phyloP scores from a whole-genome alignment of 2,888 invertebrate species.

The Andrena trimmerana region DNA sequence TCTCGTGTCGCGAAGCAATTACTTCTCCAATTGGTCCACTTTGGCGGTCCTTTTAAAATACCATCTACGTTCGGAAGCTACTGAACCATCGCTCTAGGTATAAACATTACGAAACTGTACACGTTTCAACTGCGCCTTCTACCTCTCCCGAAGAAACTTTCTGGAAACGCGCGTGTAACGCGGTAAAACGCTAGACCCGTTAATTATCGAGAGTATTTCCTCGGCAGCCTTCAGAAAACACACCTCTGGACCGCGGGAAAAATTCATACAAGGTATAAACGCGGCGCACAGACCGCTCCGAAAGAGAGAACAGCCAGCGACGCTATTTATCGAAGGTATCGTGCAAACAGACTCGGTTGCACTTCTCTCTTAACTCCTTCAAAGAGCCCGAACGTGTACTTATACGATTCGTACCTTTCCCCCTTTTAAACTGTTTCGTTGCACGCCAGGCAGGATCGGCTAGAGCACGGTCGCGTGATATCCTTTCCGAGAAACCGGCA shows the following conservation, averaged over 20 bases:
- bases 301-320: neutral
- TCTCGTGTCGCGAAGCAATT: too few relatives aligned
- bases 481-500: slow-evolving; percentile 39
- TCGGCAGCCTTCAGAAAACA: neutral
- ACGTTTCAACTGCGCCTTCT: neutral
- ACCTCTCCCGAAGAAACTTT: neutral
- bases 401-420: slow-evolving; percentile 18
- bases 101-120: neutral
- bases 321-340: slow-evolving; percentile 18
- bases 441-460: slow-evolving; percentile 23
- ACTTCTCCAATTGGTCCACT: too few relatives aligned
- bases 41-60: too few relatives aligned
- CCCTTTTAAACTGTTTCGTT: slow-evolving; percentile 8
- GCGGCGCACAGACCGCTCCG: neutral
- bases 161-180: slow-evolving; percentile 6
- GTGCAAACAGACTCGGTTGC: neutral
- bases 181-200: neutral
- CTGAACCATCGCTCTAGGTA: neutral
- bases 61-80: too few relatives aligned
- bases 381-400: slow-evolving; percentile 22
- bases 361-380: slow-evolving; percentile 11
- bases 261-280: slow-evolving; percentile 5
- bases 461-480: slow-evolving; percentile 42
- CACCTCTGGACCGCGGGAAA: neutral
- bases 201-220: slow-evolving; percentile 29